phyloP scores from a whole-genome alignment of 1,140 invertebrate genomes.

The Holotrichia oblita region DNA sequence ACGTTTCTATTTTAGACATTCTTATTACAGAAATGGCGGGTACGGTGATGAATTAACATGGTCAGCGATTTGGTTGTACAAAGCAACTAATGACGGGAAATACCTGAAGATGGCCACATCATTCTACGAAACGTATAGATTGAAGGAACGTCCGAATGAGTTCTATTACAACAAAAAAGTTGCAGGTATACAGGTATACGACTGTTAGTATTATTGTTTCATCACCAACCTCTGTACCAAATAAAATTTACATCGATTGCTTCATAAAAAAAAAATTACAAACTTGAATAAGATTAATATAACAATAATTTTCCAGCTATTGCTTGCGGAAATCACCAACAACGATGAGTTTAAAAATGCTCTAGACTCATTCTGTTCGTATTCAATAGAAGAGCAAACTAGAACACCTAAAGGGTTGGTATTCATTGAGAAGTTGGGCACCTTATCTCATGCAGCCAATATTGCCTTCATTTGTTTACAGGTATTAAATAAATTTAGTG shows the following conservation, averaged over 20 bases:
- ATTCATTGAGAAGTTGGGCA: constrained; percentile 68
- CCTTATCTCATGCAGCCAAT: constrained; percentile 68
- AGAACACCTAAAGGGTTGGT: constrained; percentile 67
- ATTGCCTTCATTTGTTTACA: constrained; percentile 68
- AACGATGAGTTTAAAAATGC: constrained; percentile 62
- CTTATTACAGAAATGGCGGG: constrained; percentile 63
- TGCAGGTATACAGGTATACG: constrained; percentile 66
- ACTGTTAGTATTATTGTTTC: neutral
- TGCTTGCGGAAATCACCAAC: constrained; percentile 64
- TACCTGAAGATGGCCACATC: constrained; percentile 67
- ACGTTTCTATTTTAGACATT: too few species aligned
- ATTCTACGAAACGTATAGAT: constrained; percentile 64
- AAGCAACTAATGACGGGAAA: constrained; percentile 65
- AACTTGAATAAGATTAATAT: too few species aligned
- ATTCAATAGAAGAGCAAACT: constrained; percentile 61
- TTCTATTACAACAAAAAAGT: constrained; percentile 72
- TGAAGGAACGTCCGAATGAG: constrained; percentile 63
- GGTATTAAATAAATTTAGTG: constrained; percentile 48
- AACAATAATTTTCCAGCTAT: constrained; percentile 55
- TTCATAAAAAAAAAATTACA: too few species aligned
- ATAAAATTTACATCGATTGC: too few species aligned
- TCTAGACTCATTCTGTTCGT: constrained; percentile 65
- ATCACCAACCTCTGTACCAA: too few species aligned
- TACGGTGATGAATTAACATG: constrained; percentile 72
- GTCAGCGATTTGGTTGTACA: constrained; percentile 71